These are phyloP conservation scores for Ellobium chinense DNA, from an alignment of 2,888 invertebrate genomes.

Conservation along the genomic window DNA sequence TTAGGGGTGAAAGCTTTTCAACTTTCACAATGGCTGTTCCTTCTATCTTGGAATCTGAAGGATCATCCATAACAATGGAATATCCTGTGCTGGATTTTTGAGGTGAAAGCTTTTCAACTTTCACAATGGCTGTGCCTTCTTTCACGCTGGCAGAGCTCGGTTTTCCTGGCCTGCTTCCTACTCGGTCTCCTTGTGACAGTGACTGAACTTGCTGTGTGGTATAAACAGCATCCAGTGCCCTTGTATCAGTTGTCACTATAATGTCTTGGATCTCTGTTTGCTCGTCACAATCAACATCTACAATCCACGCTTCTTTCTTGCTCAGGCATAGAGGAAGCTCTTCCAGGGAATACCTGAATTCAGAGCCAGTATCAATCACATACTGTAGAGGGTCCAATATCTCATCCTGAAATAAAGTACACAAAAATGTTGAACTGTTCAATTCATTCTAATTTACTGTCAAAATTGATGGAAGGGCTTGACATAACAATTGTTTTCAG, in stretches of 20 bases:
- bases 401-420: conserved; percentile 22
- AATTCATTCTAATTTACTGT: background rate
- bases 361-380: background rate
- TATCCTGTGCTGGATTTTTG: no score
- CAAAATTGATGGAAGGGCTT: no score
- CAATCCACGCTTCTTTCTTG: background rate
- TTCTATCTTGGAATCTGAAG: no score
- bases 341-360: background rate
- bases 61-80: no score
- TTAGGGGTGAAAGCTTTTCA: background rate
- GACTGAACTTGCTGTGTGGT: no score
- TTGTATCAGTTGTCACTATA: no score
- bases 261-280: background rate
- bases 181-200: no score
- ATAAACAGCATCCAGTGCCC: no score
- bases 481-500: no score
- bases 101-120: background rate
- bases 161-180: no score
- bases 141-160: no score
- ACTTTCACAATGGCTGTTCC: background rate
- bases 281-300: background rate
- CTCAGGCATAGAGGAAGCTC: background rate
- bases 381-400: conserved; percentile 10
- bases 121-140: background rate
- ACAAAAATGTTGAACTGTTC: background rate